These are phyloP conservation scores for Agrilus planipennis DNA, from an alignment of 1,140 invertebrate genomes.

Conservation along the genomic window DNA sequence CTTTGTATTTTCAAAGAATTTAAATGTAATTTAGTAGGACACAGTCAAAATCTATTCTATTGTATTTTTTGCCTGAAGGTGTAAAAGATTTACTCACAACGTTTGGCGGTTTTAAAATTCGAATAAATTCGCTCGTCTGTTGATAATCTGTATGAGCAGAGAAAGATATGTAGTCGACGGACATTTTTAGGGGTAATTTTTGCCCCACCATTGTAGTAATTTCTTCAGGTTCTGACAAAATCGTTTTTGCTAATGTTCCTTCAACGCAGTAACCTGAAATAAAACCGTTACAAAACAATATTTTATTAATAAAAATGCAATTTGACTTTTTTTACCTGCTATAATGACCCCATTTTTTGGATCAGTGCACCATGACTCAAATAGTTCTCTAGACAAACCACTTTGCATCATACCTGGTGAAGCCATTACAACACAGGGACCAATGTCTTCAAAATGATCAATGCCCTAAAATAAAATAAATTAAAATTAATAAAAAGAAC, in stretches of 20 bases:
- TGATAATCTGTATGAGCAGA: constrained; percentile 99
- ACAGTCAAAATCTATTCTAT: constrained; percentile 1
- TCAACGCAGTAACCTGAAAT: constrained; percentile 95
- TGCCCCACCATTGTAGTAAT: constrained; percentile 91
- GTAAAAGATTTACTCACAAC: constrained; percentile 60
- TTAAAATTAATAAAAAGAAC: constrained; percentile 2
- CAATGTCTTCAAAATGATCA: constrained; percentile 98
- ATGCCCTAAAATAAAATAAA: constrained; percentile 58
- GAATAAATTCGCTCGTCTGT: constrained; percentile 96
- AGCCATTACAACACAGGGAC: constrained; percentile 98
- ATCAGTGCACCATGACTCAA: constrained; percentile 98
- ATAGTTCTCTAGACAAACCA: constrained; percentile 91
- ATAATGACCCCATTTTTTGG: constrained; percentile 97
- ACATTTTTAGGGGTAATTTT: constrained; percentile 92
- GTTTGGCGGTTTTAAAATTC: constrained; percentile 87
- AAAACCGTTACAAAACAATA: constrained; percentile 9
- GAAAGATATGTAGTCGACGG: constrained; percentile 98
- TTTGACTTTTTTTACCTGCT: constrained; percentile 45
- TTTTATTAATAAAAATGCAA: too few relatives aligned
- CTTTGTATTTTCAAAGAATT: too few relatives aligned
- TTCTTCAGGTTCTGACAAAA: constrained; percentile 96
- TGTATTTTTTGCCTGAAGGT: too few relatives aligned
- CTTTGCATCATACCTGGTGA: constrained; percentile 99
- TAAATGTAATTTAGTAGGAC: not conserved
- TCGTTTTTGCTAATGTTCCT: constrained; percentile 94